Conservation (phyloP, 2,113 vertebrate genomes). For the Cheilinus undulatus region DNA sequence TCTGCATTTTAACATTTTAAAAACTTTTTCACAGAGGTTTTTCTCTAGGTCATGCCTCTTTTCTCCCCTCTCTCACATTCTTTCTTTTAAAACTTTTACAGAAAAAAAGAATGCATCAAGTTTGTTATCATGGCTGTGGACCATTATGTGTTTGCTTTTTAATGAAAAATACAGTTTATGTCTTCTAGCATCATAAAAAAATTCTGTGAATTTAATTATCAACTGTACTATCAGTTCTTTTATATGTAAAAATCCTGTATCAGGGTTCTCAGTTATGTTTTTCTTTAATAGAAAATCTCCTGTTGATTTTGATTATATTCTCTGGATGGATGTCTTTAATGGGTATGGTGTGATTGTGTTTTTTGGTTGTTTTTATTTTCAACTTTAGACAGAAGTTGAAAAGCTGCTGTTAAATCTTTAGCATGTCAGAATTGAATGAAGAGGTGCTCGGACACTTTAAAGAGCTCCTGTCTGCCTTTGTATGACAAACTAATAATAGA, state of each 20-base stretch:
- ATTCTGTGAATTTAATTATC: conserved; percentile 93
- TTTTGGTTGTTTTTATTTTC: conserved; percentile 68
- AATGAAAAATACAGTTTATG: conserved; percentile 74
- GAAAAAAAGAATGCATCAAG: conserved; percentile 41
- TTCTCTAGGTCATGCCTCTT: conserved; percentile 20
- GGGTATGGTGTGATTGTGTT: conserved; percentile 43
- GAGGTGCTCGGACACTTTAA: conserved; percentile 37
- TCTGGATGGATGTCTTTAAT: conserved; percentile 50
- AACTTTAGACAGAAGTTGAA: conserved; percentile 72
- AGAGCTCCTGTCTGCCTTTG: conserved; percentile 65
- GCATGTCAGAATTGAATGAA: conserved; percentile 93
- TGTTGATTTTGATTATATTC: conserved; percentile 76
- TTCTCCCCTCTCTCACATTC: conserved; percentile 12
- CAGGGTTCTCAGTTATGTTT: conserved; percentile 78
- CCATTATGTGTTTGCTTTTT: conserved; percentile 72
- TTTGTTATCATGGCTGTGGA: conserved; percentile 69
- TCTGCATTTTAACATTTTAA: conserved; percentile 34
- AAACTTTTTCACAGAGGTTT: conserved; percentile 43
- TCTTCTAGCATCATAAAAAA: conserved; percentile 80
- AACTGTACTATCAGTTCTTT: conserved; percentile 89
- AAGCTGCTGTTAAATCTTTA: conserved; percentile 84
- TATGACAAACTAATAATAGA: conserved; percentile 49
- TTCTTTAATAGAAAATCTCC: conserved; percentile 68
- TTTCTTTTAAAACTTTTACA: conserved; percentile 48
- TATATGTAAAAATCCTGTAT: conserved; percentile 84